Base-by-base conservation (phyloP, 2,113 vertebrate species). In the Eurystomus gularis region DNA sequence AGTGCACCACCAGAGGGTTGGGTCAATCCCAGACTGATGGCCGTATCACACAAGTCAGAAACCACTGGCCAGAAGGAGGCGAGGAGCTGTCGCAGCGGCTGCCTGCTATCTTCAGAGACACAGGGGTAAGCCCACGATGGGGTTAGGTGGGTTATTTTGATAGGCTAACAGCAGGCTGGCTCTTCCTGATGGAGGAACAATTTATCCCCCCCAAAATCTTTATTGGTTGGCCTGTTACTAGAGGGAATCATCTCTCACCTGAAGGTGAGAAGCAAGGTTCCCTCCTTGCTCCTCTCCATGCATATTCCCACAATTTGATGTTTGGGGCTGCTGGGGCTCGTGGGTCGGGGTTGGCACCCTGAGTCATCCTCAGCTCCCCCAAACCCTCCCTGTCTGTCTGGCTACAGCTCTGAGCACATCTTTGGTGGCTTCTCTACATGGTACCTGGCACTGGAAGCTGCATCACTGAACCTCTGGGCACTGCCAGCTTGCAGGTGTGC, bases 91-190 rank as follows among this genome's bases (percentile, higher is more conserved):
- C 1, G 0, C 3, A 3, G 44, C 3, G 2, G 39, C 61, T 76
- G 40, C 51, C 52, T 58, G 9, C 3, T 69, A 29, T 46, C 55
- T 66, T 80, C 2, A 3, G 35, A n/a, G 37, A 58, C 23, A 21
- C 12, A 54, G 0, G 1, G 17, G 11, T 58, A 80, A 76, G 39
- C 44, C 48, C 54, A 52, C 0, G 0, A 39, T 49, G 18, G 19
- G 31, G n/a, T 2, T 60, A 52, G 4, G 5, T 3, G 5, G 39
- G 44, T 60, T 80, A 18, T 91, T 90, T 88, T 64, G 37, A 42
- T 48, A 80, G 78, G 11, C 20, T 31, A 25, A 33, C 60, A 62
- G 44, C 42, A 58, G 52, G 20, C 11, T 57, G 58, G 21, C 64
- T 64, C 44, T 73, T 83, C 58, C 49, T 82, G 44, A 12, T 79